Evolutionary conservation across 2,888 invertebrate species (phyloP), one percentile per base, ranked within the genome.

Genomic region (Tipula confusa): DNA sequence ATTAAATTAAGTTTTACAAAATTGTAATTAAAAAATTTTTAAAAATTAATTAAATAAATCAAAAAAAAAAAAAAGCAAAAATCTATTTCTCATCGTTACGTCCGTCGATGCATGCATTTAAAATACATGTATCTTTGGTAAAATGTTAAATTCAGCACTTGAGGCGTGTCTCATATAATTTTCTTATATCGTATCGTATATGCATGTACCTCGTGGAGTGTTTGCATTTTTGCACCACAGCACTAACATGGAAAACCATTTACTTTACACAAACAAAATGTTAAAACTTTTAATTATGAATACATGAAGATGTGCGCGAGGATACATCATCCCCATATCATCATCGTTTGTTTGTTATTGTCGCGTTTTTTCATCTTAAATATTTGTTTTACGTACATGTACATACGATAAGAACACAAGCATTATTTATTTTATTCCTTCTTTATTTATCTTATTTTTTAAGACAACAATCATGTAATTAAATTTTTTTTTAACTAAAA

Each of bases 391-490:
- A 24, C 24, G 64, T 64, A 24, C 24, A 24, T 64, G 24, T 4
- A 15, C 15, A 33, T 33, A 33, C 48, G 48, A 48, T 48, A 48
- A 48, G 48, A 48, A 48, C 5, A 64, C 24, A 18, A 24, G 24
- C 24, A 64, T n/a, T 64, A 1, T 64, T 64, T 11, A 64, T 24
- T 64, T 64, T 64, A 24, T 64, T 64, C 64, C 64, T 64, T 64
- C 18, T 64, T 64, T 64, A 64, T 11, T 64, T 64, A 64, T 64
- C 64, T 24, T 64, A 64, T 64, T 24, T 43, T n/a, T 64, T 24
- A 64, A 64, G 64, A 64, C 64, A 64, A 64, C 64, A 24, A 64
- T 64, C 64, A 24, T 64, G 64, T 64, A 64, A 64, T 64, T 64
- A 64, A 64, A 64, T 64, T 64, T 64, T 64, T 9, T 24, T 64